phyloP scores from a whole-genome alignment of 2,113 vertebrate species.

The Castor canadensis region DNA sequence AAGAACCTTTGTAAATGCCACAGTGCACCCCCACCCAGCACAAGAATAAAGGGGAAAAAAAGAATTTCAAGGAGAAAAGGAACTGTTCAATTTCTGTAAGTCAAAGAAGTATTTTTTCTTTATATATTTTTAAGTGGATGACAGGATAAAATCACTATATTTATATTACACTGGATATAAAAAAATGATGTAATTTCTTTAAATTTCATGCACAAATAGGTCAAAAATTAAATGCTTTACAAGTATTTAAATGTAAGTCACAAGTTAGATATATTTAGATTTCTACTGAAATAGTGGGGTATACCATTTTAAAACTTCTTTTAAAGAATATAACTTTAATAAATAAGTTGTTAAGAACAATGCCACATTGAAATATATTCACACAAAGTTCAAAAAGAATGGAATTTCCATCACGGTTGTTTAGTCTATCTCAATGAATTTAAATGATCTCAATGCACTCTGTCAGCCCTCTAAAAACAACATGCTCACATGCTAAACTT shows the following conservation, averaged over 20 bases:
- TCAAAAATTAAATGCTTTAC: constrained; percentile 24
- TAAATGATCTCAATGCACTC: neutral
- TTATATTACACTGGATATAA: too few relatives aligned
- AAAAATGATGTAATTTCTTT: neutral
- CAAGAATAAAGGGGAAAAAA: too few relatives aligned
- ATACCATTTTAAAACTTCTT: neutral
- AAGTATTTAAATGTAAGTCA: neutral
- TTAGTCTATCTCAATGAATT: neutral
- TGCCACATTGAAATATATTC: neutral
- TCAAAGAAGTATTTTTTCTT: neutral
- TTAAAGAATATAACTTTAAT: neutral
- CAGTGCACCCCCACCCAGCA: too few relatives aligned
- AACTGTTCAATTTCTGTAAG: neutral
- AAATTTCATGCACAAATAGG: neutral
- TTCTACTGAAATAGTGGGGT: neutral
- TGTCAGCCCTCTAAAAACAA: neutral
- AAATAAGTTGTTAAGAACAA: neutral
- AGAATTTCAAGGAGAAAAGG: neutral
- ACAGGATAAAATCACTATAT: neutral
- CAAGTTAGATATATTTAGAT: neutral
- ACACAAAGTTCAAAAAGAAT: neutral
- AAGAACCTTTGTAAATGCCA: too few relatives aligned
- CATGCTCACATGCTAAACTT: neutral
- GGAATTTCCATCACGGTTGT: neutral
- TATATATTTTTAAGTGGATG: neutral